A percentile compares a stretch with the other conserved stretches of the same genome.
Conservation (phyloP, 2,113 vertebrate genomes). For the human region DNA sequence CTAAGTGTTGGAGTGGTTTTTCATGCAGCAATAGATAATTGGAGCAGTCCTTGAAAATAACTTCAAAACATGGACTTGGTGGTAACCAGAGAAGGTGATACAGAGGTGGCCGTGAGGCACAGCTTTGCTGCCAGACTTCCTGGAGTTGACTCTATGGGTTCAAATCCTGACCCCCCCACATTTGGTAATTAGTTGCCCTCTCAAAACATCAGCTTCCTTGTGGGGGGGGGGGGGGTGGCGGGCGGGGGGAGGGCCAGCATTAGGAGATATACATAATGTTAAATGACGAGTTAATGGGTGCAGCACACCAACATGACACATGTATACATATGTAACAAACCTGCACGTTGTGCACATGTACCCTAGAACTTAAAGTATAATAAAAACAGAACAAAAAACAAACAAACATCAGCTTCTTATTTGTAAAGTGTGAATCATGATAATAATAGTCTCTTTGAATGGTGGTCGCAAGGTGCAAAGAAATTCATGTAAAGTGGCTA, state of each 20-base stretch:
- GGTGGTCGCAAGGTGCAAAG: neutral
- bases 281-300: no score
- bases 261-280: no score
- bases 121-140: neutral
- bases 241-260: no score
- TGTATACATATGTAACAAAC: no score
- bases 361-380: no score
- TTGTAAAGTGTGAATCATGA: neutral
- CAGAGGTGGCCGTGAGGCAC: neutral
- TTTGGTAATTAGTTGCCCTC: neutral
- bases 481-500: constrained; percentile 5
- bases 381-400: no score
- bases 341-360: no score
- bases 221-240: no score
- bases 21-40: neutral
- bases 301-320: no score
- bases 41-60: neutral
- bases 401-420: neutral
- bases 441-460: neutral
- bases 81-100: neutral
- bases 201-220: neutral
- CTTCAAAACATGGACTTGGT: neutral
- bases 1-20: neutral
- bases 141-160: neutral
- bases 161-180: neutral